Conservation (phyloP, 2,113 vertebrate genomes). For the Athene noctua region DNA sequence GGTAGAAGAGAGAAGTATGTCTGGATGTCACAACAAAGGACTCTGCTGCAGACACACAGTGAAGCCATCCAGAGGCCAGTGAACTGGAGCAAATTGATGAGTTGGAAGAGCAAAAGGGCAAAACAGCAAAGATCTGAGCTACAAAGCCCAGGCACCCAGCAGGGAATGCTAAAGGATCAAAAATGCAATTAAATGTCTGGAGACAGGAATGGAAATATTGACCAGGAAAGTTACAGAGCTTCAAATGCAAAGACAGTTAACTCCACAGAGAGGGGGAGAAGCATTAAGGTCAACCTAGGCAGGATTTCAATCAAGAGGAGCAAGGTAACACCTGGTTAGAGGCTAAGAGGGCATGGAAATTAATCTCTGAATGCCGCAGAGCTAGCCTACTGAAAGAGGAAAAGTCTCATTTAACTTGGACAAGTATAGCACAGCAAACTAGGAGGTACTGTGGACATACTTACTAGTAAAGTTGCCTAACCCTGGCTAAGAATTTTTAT, state of each 20-base stretch:
- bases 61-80: background rate
- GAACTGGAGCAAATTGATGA: background rate
- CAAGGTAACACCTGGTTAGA: background rate
- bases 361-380: background rate
- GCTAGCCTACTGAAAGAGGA: background rate
- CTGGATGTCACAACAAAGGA: background rate
- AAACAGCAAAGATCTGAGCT: background rate
- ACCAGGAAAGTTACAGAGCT: background rate
- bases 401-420: background rate
- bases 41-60: background rate
- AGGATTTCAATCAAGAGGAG: background rate
- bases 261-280: background rate
- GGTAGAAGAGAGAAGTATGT: background rate
- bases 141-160: background rate
- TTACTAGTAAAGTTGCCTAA: background rate
- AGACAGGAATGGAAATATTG: constrained; percentile 11
- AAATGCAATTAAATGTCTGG: constrained; percentile 2
- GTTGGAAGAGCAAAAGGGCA: background rate
- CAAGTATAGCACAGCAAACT: background rate
- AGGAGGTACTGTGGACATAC: background rate
- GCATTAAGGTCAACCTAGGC: background rate
- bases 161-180: background rate
- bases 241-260: background rate
- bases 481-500: background rate
- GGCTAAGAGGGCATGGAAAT: background rate